Evolutionary conservation across 2,888 invertebrate genomes (phyloP), one percentile per base, ranked within the genome.

Genomic region (Elysia crispata): DNA sequence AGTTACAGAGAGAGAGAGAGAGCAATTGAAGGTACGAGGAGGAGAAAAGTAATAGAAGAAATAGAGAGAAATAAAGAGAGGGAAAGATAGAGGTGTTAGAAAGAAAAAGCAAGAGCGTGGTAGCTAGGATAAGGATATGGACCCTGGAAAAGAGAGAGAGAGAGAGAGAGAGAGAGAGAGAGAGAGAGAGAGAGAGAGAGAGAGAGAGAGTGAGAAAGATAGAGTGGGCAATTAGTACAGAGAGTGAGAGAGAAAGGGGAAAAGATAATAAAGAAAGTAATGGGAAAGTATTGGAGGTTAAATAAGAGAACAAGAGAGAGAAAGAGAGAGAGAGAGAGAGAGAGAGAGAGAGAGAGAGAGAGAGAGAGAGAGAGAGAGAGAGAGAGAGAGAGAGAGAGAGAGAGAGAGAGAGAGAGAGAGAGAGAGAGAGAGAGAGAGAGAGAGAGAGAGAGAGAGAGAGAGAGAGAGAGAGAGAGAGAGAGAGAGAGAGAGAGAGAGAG

Each of bases 401-500:
- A 72, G 20, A 49, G 72, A 18, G 72, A 41, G 72, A 54, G 54
- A 54, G 54, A 54, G 54, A 54, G 54, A 54, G 54, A 54, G 54
- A 54, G 54, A 54, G 54, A 18, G n/a, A 49, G 72, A 72, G 72
- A 49, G n/a, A 49, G 33, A 72, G 41, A 49, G n/a, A 49, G 72
- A 49, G 41, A 25, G 13, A 18, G 15, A 72, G 72, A 25, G 49
- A 25, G 49, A 25, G 30, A 67, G 30, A 31, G 30, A 30, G 31
- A 20, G 6, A 13, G 23, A 49, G 25, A 23, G 30, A 64, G 66
- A 76, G 66, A 49, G 49, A 50, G 66, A 66, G 76, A 66, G 50
- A 66, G 76, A 66, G 66, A 75, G 75, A 74, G 64, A 64, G 75
- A 33, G 64, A n/a, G 64, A 31, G 33, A 33, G 64, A 64, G 66